Conservation (phyloP, 1,140 invertebrate species). For the Apis laboriosa region DNA sequence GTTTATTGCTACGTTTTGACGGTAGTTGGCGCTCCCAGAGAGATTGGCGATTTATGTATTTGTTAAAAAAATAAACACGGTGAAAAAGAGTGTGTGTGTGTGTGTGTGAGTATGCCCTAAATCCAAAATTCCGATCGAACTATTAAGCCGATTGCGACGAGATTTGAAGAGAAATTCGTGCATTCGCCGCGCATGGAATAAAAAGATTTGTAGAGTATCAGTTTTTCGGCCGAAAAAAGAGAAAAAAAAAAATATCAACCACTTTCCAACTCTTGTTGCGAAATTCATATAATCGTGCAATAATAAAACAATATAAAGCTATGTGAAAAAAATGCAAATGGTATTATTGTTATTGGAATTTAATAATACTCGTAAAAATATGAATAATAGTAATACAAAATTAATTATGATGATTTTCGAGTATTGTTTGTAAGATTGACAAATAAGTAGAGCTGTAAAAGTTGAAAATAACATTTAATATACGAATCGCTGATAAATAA, state of each 20-base stretch:
- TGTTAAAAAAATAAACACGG: not conserved
- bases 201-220: conserved; percentile 30
- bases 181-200: conserved; percentile 15
- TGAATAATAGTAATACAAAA: too few species aligned
- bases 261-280: not conserved
- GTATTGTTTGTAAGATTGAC: too few species aligned
- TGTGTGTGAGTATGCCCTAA: conserved; percentile 7
- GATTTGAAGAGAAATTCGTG: conserved; percentile 36
- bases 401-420: too few species aligned
- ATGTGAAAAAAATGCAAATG: too few species aligned
- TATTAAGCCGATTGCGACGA: conserved; percentile 42
- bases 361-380: too few species aligned
- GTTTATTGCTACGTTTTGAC: conserved; percentile 1
- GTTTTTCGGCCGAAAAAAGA: not conserved
- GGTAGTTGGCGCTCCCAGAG: not conserved
- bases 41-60: not conserved
- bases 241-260: not conserved
- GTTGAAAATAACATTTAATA: too few species aligned
- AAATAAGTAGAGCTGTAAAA: too few species aligned
- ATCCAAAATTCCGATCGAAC: conserved; percentile 42
- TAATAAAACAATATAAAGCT: too few species aligned
- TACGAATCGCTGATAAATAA: too few species aligned
- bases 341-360: too few species aligned
- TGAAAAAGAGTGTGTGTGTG: too few species aligned
- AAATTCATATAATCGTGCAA: not conserved